Base-by-base conservation (phyloP, 1,140 invertebrate genomes). In the Drosophila bocqueti region DNA sequence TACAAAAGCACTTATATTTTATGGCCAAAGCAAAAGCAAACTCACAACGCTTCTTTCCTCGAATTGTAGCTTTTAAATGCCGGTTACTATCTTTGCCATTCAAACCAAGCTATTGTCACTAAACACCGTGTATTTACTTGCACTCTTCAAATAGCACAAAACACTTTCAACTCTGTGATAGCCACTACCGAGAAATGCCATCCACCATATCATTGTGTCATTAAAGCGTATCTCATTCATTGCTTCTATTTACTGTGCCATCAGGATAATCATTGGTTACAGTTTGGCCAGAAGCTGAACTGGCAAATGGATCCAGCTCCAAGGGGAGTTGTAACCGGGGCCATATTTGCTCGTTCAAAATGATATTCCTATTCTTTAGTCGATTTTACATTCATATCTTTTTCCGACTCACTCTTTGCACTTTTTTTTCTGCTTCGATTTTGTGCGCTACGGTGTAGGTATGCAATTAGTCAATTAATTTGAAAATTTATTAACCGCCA, bases 381-480 rank as follows among this genome's bases (percentile, higher is more conserved):
- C 16, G 60, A 63, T 73, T 78, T 63, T 60, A 47, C 80, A 82
- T 78, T 50, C 49, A 8, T 59, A 42, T 77, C 46, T 60, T 59
- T 65, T 61, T 49, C 2, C 40, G 31, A 50, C 13, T 45, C 47
- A 38, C 73, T 63, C 36, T 50, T 69, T 76, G 47, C 40, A 18
- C 34, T 57, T 57, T 24, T 57, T 57, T 24, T 38, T 60, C 29
- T n/a, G 26, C 38, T 6, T 49, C 9, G 31, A 43, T 67, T 76
- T 46, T 29, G 43, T 16, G 34, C 36, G 52, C 59, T 36, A 11
- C 61, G 84, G 77, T 89, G 89, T 84, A 79, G 87, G 78, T 87
- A 87, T 83, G 78, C 84, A 91, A 92, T 91, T 91, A 91, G 89
- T 91, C 89, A 92, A 91, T 92, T 90, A 83, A 90, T 91, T 89